Base-by-base conservation (phyloP, 2,113 vertebrate genomes). In the Beaufortia kweichowensis region DNA sequence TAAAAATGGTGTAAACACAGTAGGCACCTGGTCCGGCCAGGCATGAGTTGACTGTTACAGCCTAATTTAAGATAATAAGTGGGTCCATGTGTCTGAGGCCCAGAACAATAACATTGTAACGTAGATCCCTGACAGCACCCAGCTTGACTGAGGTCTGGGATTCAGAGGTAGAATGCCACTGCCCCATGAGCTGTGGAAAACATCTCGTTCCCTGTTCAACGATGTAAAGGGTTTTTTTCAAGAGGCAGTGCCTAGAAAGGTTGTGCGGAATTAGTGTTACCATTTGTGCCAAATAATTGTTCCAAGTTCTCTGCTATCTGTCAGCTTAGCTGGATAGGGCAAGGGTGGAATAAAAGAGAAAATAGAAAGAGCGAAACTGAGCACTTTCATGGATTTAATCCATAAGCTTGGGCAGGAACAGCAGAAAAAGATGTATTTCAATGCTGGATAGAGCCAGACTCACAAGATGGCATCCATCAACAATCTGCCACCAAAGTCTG, bases 391-490 rank as follows among this genome's bases (percentile, higher is more conserved):
- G 35, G 35, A 39, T 39, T 39, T 39, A 39, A n/a, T n/a, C n/a
- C n/a, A 7, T 39, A 39, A 23, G 53, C 23, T 35, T 24, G 28
- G 26, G 29, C 76, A 68, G 50, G 28, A 46, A 68, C 35, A 39
- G 41, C 76, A 69, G 41, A 28, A 46, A 68, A 3, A 19, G 46
- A 53, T 11, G 19, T 10, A 80, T 79, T 71, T 85, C 26, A 73
- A 83, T 17, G 78, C 66, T 75, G 74, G 41, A 78, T 80, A 53
- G 61, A 41, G 33, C 71, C 59, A 46, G 69, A 35, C 86, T 92
- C 87, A 62, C 86, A 67, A 74, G 87, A 86, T 66, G 87, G 87
- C 93, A 93, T 94, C 92, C 91, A 90, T 90, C 93, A 92, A 87
- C 75, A 82, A 92, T 94, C 91, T 92, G 88, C 87, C 88, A 91